These are phyloP conservation scores for Lycorma delicatula DNA, from an alignment of 1,140 invertebrate species.

Conservation along the genomic window DNA sequence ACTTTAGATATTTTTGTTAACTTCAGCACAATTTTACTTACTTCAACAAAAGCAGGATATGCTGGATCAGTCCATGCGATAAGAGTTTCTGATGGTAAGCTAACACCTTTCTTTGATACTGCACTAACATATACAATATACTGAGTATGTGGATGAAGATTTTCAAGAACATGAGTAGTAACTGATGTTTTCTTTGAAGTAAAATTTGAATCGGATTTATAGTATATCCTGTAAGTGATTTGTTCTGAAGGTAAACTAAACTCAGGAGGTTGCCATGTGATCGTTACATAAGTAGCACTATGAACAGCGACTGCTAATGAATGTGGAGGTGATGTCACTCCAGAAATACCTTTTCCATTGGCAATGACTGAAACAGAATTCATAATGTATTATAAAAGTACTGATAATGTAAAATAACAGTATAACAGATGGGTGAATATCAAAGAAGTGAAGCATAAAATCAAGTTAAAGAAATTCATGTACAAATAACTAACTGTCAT, in stretches of 20 bases:
- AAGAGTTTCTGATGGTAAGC: constrained; percentile 64
- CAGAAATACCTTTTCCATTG: constrained; percentile 40
- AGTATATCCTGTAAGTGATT: constrained; percentile 61
- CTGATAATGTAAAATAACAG: no score
- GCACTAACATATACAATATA: constrained; percentile 67
- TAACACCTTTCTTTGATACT: constrained; percentile 53
- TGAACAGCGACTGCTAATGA: constrained; percentile 62
- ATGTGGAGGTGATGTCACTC: constrained; percentile 66
- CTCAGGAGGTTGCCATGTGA: constrained; percentile 71
- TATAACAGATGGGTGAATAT: no score
- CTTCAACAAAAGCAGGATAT: constrained; percentile 74
- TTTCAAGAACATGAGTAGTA: constrained; percentile 57
- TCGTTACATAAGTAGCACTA: constrained; percentile 65
- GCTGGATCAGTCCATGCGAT: constrained; percentile 79
- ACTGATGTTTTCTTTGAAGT: constrained; percentile 51
- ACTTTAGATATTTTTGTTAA: no score
- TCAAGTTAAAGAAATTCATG: no score
- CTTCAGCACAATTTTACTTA: no score
- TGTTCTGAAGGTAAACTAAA: constrained; percentile 65
- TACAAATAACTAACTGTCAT: no score
- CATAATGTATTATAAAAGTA: no score
- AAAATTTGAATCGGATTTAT: constrained; percentile 51
- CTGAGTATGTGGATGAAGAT: constrained; percentile 62
- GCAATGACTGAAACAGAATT: no score
- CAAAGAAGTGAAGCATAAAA: no score